A percentile compares a stretch with the other conserved stretches of the same genome.
Conservation (phyloP, 1,140 invertebrate species). For the Heliconius melpomene region DNA sequence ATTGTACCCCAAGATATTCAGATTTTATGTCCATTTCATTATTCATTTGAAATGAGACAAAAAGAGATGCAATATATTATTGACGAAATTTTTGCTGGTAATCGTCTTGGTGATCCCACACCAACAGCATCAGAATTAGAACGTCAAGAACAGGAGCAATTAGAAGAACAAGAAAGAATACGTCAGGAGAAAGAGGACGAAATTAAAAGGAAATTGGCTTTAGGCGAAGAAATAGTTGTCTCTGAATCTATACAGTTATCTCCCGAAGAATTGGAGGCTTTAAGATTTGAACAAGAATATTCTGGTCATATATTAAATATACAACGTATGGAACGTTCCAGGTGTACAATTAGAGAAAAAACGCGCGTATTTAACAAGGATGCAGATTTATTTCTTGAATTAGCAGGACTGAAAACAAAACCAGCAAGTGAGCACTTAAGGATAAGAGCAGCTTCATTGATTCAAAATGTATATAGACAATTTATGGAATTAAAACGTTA, state of each 20-base stretch:
- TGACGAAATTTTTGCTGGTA: slow-evolving; percentile 71
- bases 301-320: slow-evolving; percentile 62
- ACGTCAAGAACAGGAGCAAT: slow-evolving; percentile 51
- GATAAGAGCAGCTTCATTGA: slow-evolving; percentile 54
- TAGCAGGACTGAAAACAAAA: slow-evolving; percentile 67
- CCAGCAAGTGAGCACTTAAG: slow-evolving; percentile 50
- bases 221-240: slow-evolving; percentile 57
- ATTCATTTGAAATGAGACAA: slow-evolving; percentile 68
- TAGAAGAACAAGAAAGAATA: slow-evolving; percentile 56
- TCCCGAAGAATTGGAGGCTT: slow-evolving; percentile 56
- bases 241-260: slow-evolving; percentile 47
- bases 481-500: slow-evolving; percentile 67
- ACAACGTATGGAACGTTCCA: slow-evolving; percentile 70
- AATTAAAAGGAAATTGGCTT: slow-evolving; percentile 58
- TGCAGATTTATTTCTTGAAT: slow-evolving; percentile 65
- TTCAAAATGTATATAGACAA: slow-evolving; percentile 57
- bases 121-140: slow-evolving; percentile 66
- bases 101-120: slow-evolving; percentile 66
- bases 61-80: slow-evolving; percentile 71
- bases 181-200: slow-evolving; percentile 58
- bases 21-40: slow-evolving; percentile 71
- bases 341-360: slow-evolving; percentile 49
- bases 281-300: slow-evolving; percentile 55
- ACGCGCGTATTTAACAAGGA: slow-evolving; percentile 61
- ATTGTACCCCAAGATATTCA: slow-evolving; percentile 66